Evolutionary conservation across 2,888 invertebrate genomes (phyloP).

Genomic region (Artemia sinica): DNA sequence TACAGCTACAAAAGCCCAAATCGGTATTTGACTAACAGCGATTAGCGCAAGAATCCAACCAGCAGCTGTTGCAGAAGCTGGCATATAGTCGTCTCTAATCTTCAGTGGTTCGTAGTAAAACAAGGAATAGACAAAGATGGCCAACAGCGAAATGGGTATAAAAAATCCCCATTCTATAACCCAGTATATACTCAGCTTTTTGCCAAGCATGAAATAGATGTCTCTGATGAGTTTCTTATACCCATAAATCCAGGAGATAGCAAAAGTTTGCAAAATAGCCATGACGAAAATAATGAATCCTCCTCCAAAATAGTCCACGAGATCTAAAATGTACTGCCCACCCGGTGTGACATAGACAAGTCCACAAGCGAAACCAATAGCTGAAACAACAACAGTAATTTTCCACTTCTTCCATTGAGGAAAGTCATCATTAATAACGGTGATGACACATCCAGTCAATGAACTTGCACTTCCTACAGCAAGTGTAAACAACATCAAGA

Average conservation of each 20-base stretch:
- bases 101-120: conserved; percentile 29
- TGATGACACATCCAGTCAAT: conserved; percentile 36
- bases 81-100: conserved; percentile 23
- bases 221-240: too few relatives aligned
- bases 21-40: conserved; percentile 22
- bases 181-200: not conserved
- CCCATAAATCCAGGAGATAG: conserved; percentile 51
- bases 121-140: conserved; percentile 31
- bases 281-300: conserved; percentile 44
- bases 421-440: conserved; percentile 36
- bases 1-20: conserved; percentile 27
- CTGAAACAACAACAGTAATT: conserved; percentile 27
- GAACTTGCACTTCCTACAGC: conserved; percentile 39
- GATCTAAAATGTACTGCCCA: conserved; percentile 50
- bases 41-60: not conserved
- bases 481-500: conserved; percentile 40
- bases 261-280: conserved; percentile 48
- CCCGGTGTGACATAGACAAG: conserved; percentile 33
- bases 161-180: conserved; percentile 33
- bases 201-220: too few relatives aligned
- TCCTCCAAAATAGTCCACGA: conserved; percentile 42
- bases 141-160: conserved; percentile 30
- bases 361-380: conserved; percentile 27
- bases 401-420: conserved; percentile 32
- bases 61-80: conserved; percentile 23